Base-by-base conservation (phyloP, 1,140 invertebrate species). In the Plodia interpunctella region DNA sequence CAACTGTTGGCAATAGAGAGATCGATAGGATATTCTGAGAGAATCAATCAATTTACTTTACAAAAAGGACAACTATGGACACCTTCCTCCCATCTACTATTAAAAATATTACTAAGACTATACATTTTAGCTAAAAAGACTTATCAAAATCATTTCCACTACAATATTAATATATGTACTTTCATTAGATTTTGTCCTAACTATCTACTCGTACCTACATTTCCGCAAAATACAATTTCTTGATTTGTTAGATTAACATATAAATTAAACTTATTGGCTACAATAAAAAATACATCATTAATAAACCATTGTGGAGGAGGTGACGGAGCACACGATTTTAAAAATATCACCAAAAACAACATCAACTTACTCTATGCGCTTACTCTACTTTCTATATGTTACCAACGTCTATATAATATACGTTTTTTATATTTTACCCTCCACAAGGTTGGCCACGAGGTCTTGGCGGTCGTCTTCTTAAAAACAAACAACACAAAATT, bases 271-370 rank as follows among this genome's bases (percentile, higher is more conserved):
- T 9, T 32, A 32, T 6, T 10, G 10, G 6, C 11, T 10, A 9
- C 13, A 44, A 15, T n/a, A 44, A 44, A 44, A 44, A n/a, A n/a
- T n/a, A n/a, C n/a, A n/a, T n/a, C 38, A 15, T 49, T 51, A 56
- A 17, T 56, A 62, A 77, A 59, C 72, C 65, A 49, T 65, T 59
- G 51, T 60, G 64, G 62, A 63, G 57, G 58, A 49, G 62, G 59
- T 55, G 54, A 63, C 52, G 67, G 55, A 15, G 38, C 13, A 15
- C 38, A 17, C 38, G 38, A 13, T 44, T 53, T 51, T 57, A 28
- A 53, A 57, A n/a, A 32, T 49, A 35, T 19, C 21, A 32, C n/a
- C n/a, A 51, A 32, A 13, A 51, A 38, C 19, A 13, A 51, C 57
- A 57, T 54, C 56, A 32, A 32, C 15, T 5, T 44, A 44, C 38